Percentiles rank a stretch among this genome's conserved stretches.
Conservation (phyloP, 1,140 invertebrate species). For the Chelonus insularis region DNA sequence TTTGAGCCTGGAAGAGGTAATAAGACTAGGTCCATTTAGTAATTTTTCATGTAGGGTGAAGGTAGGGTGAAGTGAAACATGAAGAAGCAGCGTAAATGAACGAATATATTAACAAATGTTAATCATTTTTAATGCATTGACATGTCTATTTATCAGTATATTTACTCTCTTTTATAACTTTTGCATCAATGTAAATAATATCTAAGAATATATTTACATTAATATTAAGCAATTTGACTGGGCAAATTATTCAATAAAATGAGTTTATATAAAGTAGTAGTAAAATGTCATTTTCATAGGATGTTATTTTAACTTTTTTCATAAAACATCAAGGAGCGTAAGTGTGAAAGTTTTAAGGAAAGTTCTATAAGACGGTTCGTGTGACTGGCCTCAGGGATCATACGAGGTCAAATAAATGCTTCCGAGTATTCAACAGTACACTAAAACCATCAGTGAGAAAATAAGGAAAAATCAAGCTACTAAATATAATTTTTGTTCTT, state of each 20-base stretch:
- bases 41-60: too few species aligned
- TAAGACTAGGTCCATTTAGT: too few species aligned
- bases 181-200: not conserved
- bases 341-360: conserved; percentile 7
- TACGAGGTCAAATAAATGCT: conserved; percentile 16
- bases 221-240: not conserved
- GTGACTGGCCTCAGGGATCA: not conserved
- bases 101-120: too few species aligned
- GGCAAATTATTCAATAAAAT: not conserved
- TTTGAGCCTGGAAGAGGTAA: too few species aligned
- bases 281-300: conserved; percentile 6
- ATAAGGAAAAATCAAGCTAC: conserved; percentile 29
- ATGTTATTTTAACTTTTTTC: conserved; percentile 7
- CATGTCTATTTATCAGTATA: too few species aligned
- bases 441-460: not conserved
- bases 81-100: too few species aligned
- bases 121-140: too few species aligned
- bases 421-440: not conserved
- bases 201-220: not conserved
- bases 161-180: too few species aligned
- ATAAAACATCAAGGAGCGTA: conserved; percentile 8
- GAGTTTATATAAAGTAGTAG: not conserved
- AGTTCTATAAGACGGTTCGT: not conserved
- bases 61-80: too few species aligned
- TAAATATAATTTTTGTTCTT: too few species aligned